Percentiles rank a stretch among this genome's conserved stretches.
Conservation (phyloP, 2,113 vertebrate species). For the Phrynosoma blainvillii region DNA sequence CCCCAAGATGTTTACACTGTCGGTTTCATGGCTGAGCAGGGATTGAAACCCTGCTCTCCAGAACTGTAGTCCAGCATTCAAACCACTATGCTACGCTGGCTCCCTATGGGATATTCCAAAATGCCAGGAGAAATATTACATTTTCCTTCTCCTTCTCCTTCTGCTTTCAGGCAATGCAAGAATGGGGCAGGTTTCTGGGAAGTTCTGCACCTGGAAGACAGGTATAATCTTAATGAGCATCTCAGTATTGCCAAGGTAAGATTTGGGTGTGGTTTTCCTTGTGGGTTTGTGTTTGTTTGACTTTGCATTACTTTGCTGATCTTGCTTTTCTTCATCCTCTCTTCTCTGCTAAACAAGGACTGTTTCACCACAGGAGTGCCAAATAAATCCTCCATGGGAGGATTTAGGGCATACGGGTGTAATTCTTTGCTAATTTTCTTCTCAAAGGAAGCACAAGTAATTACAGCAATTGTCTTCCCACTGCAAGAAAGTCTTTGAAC, state of each 20-base stretch:
- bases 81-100: too few relatives aligned
- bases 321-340: too few relatives aligned
- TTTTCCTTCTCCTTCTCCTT: background rate
- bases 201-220: conserved; percentile 69
- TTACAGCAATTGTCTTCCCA: too few relatives aligned
- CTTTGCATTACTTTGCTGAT: background rate
- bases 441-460: too few relatives aligned
- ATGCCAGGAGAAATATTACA: too few relatives aligned
- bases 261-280: background rate
- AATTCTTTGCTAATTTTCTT: too few relatives aligned
- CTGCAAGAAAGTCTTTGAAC: too few relatives aligned
- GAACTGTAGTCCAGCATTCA: background rate
- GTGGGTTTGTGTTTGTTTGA: background rate
- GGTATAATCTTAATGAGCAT: conserved; percentile 69
- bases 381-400: background rate
- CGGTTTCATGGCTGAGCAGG: background rate
- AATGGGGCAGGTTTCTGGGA: conserved; percentile 71
- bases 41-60: too few relatives aligned
- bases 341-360: background rate
- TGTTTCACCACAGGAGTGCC: background rate
- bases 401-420: background rate
- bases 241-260: conserved; percentile 71
- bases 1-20: too few relatives aligned
- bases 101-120: too few relatives aligned
- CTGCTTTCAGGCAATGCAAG: conserved; percentile 73